A percentile compares a stretch with the other conserved stretches of the same genome.
Conservation (phyloP, 2,888 invertebrate genomes). For the Andrena trimmerana region DNA sequence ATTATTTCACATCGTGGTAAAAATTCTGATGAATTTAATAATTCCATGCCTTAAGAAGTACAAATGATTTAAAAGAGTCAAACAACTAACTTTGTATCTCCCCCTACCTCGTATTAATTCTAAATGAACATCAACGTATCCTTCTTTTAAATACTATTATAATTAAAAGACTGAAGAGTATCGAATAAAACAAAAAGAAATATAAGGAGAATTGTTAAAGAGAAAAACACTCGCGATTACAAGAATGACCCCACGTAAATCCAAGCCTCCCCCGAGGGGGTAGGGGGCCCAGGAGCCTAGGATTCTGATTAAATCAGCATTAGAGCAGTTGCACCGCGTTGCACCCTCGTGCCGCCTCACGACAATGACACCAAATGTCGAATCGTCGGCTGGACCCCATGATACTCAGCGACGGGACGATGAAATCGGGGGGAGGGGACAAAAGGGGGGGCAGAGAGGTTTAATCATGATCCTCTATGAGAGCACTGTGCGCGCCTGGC, state of each 20-base stretch:
- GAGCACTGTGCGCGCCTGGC: slow-evolving; percentile 26
- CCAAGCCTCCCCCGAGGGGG: slow-evolving; percentile 12
- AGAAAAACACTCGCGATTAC: slow-evolving; percentile 35
- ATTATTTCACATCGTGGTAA: too few relatives aligned
- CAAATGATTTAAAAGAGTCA: too few relatives aligned
- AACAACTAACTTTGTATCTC: too few relatives aligned
- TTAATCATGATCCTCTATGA: slow-evolving; percentile 69
- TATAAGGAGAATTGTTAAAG: not conserved
- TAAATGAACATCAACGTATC: too few relatives aligned
- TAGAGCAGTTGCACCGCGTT: slow-evolving; percentile 73
- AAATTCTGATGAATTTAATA: too few relatives aligned
- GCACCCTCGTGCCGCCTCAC: slow-evolving; percentile 66
- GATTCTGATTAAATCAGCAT: slow-evolving; percentile 84
- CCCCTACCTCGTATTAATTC: too few relatives aligned
- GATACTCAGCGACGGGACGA: slow-evolving; percentile 46
- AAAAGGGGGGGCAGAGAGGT: slow-evolving; percentile 52
- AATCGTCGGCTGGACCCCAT: slow-evolving; percentile 62
- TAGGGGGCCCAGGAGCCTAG: slow-evolving; percentile 47
- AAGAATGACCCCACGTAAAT: slow-evolving; percentile 32
- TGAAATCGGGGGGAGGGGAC: slow-evolving; percentile 30
- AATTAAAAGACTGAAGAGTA: not conserved
- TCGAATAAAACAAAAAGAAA: not conserved
- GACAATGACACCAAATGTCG: slow-evolving; percentile 84
- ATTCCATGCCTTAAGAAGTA: too few relatives aligned
- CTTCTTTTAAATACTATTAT: too few relatives aligned